Base-by-base conservation (phyloP, 2,888 invertebrate genomes). In the Lamellibrachia columna region DNA sequence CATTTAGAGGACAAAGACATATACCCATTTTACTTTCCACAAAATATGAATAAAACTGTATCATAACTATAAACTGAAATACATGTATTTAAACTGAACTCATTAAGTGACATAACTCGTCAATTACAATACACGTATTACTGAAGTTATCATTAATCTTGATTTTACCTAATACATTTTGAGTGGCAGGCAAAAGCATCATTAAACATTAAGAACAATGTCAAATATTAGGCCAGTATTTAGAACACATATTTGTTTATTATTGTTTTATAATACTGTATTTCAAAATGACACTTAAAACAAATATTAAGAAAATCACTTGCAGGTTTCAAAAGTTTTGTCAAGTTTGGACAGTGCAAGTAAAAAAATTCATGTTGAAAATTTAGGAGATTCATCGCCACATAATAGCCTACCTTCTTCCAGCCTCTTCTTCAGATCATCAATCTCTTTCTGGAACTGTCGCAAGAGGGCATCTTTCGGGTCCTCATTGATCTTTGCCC, bases 371-470 rank as follows among this genome's bases (percentile, higher is more conserved):
- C 55, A 55, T 9, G 55, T 9, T 55, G 9, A 55, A 55, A 40
- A 52, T 1, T 52, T 91, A 28, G 28, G 11, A 90, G 90, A 90
- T 55, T 55, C 55, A 55, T 6, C 55, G 9, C 9, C 55, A 55
- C 55, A 55, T 9, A 2, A 7, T 75, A n/a, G 2, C 75, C 92
- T 92, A 94, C 97, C 97, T 94, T 98, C 98, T 95, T 98, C 98
- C 93, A 99, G 97, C 96, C 98, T 98, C 94, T 98, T 98, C 94
- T 98, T 98, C 91, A 99, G 97, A 93, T 98, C 98, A 94, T 98
- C 98, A 94, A 99, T 99, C 97, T 99, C 99, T 95, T 98, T 98
- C 97, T 99, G 99, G 97, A 99, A 99, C 97, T 99, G 98, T 92
- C 99, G 97, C 52, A 99, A 97, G 91, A 99, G 97, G 0, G 99